Base-by-base conservation (phyloP, 2,113 vertebrate genomes). In the Albula goreensis region DNA sequence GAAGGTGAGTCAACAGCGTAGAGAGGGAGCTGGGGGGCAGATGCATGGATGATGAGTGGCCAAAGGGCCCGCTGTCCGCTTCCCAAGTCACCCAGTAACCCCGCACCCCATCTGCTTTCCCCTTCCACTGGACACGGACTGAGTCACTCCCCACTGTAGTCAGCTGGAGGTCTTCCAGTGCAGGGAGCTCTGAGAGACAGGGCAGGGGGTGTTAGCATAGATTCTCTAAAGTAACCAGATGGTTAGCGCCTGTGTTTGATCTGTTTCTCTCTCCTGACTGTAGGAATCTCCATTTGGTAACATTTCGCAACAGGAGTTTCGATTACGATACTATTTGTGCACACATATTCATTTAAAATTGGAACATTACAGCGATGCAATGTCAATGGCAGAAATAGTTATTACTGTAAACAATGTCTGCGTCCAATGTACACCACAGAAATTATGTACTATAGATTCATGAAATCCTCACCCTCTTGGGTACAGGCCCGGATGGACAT, bases 401-500 rank as follows among this genome's bases (percentile, higher is more conserved):
- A 41, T 41, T 41, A 41, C 31, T 41, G 31, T 0, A 41, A 41
- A 41, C 31, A 41, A 41, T 41, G 31, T 41, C 31, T 41, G 31
- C 31, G 0, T 41, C 1, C 31, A 41, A 41, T 41, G 31, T 41
- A 41, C 1, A 41, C 31, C 31, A 41, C 31, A 41, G 31, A 41
- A 41, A 41, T 41, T 41, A 41, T 41, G 31, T 41, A 41, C 31
- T 41, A 41, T 41, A 41, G 0, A 41, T 41, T 41, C 31, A 41
- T 41, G 31, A 41, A 41, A 85, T n/a, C 0, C 94, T 93, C 93
- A 96, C 97, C 96, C 88, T 96, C 95, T 66, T 94, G 94, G 0
- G 98, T 99, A 90, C 98, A 99, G 0, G 94, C 96, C 89, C 97
- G 98, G 52, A 97, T 96, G 0, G 98, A 98, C 90, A 99, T 95